Evolutionary conservation across 2,113 vertebrate genomes (phyloP).

Genomic region (Onychostruthus taczanowskii): DNA sequence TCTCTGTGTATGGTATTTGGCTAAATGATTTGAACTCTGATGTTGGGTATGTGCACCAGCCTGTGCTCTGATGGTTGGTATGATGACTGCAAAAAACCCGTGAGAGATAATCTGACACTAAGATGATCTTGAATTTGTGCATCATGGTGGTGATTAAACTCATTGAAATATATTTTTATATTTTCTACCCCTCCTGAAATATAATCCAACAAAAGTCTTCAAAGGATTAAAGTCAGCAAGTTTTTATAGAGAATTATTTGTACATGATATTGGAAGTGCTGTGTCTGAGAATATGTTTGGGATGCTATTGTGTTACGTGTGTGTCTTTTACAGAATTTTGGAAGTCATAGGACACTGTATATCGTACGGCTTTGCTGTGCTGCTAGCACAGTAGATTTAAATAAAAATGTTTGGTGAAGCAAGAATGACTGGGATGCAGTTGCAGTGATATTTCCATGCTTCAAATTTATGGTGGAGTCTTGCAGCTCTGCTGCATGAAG

Average conservation of each 20-base stretch:
- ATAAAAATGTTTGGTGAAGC: not conserved
- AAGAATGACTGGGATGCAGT: not conserved
- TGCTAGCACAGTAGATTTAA: not conserved
- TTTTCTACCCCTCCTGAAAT: not conserved
- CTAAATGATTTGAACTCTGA: not conserved
- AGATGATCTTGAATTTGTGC: not conserved
- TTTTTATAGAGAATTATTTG: not conserved
- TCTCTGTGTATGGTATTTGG: not conserved
- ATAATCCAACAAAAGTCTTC: not conserved
- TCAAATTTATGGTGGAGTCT: not conserved
- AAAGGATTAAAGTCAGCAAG: not conserved
- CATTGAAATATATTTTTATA: not conserved
- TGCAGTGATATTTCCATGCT: not conserved
- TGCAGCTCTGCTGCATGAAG: not conserved
- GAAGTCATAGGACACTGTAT: not conserved
- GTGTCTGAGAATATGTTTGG: not conserved
- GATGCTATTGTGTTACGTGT: not conserved
- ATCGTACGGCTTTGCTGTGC: not conserved
- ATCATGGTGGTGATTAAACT: not conserved
- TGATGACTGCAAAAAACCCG: not conserved
- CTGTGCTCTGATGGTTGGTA: not conserved
- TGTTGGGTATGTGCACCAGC: not conserved
- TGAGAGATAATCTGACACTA: not conserved
- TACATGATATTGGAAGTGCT: not conserved
- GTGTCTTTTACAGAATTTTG: not conserved